phyloP scores from a whole-genome alignment of 2,888 invertebrate species.

The Caenorhabditis angaria region DNA sequence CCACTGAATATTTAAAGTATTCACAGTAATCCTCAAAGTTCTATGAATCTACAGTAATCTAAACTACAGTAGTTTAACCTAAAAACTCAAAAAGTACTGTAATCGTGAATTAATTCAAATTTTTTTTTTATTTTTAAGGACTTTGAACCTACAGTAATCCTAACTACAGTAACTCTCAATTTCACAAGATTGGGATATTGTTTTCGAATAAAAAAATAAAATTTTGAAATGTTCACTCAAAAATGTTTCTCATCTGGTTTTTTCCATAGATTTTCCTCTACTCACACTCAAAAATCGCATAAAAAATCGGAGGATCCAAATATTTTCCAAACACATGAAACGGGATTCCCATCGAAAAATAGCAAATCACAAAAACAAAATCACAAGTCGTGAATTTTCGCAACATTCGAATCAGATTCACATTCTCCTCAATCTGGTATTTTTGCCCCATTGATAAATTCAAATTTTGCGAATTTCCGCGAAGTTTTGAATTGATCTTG shows the following conservation, averaged over 20 bases:
- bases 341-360: conserved; percentile 29
- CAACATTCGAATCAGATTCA: conserved; percentile 21
- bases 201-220: too few species aligned
- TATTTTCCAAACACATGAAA: conserved; percentile 24
- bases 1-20: too few species aligned
- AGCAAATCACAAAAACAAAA: conserved; percentile 25
- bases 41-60: too few species aligned
- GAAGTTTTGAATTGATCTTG: conserved; percentile 15
- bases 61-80: too few species aligned
- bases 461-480: neutral
- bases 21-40: too few species aligned
- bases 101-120: too few species aligned
- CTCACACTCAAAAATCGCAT: conserved; percentile 32
- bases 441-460: conserved; percentile 13
- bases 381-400: conserved; percentile 28
- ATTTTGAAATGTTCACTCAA: neutral
- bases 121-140: too few species aligned
- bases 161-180: too few species aligned
- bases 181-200: neutral
- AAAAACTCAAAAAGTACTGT: too few species aligned
- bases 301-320: conserved; percentile 22
- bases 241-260: too few species aligned
- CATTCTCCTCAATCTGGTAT: conserved; percentile 32
- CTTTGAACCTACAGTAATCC: too few species aligned
- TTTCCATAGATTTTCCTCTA: too few species aligned